A percentile compares a stretch with the other conserved stretches of the same genome.
These are phyloP conservation scores for Takifugu ocellatus DNA, from an alignment of 2,797 vertebrate species.

Conservation along the genomic window DNA sequence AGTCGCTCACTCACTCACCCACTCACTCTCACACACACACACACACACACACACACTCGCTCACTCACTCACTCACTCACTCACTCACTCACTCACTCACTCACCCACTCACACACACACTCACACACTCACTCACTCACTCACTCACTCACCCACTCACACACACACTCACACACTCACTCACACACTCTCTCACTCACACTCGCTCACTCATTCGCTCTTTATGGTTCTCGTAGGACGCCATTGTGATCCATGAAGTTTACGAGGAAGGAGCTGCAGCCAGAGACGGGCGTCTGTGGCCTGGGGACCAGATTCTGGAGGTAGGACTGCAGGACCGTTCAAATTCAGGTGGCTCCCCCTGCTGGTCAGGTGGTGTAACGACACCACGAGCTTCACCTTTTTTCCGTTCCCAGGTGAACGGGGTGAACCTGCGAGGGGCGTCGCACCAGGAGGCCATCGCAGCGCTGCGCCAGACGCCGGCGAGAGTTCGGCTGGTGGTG, in stretches of 20 bases:
- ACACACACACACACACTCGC: too few species aligned
- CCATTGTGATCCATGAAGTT: slow-evolving; percentile 95
- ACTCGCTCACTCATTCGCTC: not conserved
- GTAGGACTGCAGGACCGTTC: slow-evolving; percentile 16
- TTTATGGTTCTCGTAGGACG: slow-evolving; percentile 75
- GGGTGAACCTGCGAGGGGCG: slow-evolving; percentile 82
- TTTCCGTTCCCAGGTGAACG: slow-evolving; percentile 82
- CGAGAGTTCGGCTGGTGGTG: slow-evolving; percentile 84
- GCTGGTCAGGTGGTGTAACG: not conserved
- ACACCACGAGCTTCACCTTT: not conserved
- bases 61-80: slow-evolving; percentile 19
- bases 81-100: slow-evolving; percentile 21
- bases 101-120: slow-evolving; percentile 9
- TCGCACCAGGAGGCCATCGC: slow-evolving; percentile 91
- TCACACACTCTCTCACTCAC: not conserved
- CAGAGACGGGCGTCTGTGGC: slow-evolving; percentile 91
- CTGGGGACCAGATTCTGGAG: slow-evolving; percentile 94
- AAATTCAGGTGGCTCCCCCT: not conserved
- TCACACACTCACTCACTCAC: slow-evolving; percentile 7
- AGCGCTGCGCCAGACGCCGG: slow-evolving; percentile 85
- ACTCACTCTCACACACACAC: too few species aligned
- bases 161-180: slow-evolving; percentile 1
- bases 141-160: slow-evolving; percentile 5
- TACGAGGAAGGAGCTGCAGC: slow-evolving; percentile 96
- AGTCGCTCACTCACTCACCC: not conserved